Conservation (phyloP, 2,113 vertebrate species). For the Eulemur rufifrons region DNA sequence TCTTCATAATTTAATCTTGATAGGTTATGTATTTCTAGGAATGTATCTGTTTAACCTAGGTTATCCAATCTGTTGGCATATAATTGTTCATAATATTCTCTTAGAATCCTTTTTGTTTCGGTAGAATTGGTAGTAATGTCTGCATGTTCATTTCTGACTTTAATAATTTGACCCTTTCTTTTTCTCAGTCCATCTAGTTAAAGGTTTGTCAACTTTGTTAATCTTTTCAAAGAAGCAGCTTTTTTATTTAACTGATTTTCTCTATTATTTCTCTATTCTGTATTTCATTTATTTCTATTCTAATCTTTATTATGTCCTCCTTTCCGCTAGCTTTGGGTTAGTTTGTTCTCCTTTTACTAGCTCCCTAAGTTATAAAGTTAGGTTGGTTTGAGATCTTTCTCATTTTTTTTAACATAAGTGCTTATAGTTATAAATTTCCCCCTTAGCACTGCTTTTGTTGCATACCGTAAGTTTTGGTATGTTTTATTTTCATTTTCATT, state of each 20-base stretch:
- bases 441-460: neutral
- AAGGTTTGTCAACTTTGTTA: too few species aligned
- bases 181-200: too few species aligned
- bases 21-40: too few species aligned
- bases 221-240: neutral
- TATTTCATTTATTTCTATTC: neutral
- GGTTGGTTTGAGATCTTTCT: neutral
- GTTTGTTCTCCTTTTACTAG: neutral
- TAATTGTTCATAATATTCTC: too few species aligned
- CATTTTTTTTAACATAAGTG: neutral
- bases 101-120: too few species aligned
- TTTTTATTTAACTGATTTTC: neutral
- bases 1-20: too few species aligned
- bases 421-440: neutral
- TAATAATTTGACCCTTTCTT: too few species aligned
- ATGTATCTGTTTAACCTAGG: too few species aligned
- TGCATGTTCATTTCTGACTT: too few species aligned
- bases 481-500: neutral
- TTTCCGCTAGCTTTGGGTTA: neutral
- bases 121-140: too few species aligned
- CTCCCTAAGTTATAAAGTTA: neutral
- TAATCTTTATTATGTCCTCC: neutral
- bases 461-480: neutral
- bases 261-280: neutral
- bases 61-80: too few species aligned